Percentiles rank a stretch among this genome's conserved stretches.
phyloP scores from a whole-genome alignment of 1,140 invertebrate species.

The Solenopsis invicta region DNA sequence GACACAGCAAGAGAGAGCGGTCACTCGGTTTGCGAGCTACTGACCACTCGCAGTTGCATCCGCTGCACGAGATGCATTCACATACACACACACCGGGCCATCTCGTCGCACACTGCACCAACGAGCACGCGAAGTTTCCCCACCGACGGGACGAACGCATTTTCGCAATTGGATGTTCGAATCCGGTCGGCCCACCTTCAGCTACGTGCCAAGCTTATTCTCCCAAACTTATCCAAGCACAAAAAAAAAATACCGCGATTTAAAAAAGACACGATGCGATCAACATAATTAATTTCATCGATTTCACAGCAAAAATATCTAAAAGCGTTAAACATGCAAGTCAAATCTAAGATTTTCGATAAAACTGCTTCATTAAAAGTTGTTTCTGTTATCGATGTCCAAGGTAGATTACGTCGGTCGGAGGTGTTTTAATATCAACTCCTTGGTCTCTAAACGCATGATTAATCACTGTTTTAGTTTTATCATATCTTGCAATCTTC shows the following conservation, averaged over 20 bases:
- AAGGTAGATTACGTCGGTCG: conserved; percentile 1
- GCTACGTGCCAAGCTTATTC: not conserved
- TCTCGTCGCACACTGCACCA: conserved; percentile 78
- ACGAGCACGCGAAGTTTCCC: conserved; percentile 80
- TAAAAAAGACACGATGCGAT: not conserved
- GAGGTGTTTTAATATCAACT: conserved; percentile 6
- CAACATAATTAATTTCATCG: not conserved
- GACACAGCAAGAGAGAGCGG: conserved; percentile 78
- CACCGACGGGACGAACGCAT: conserved; percentile 66
- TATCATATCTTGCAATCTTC: conserved; percentile 27
- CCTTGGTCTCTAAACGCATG: not conserved
- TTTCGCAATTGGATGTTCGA: conserved; percentile 66
- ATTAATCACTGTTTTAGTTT: conserved; percentile 38
- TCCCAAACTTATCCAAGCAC: not conserved
- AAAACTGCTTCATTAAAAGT: conserved; percentile 28
- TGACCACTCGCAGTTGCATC: conserved; percentile 85
- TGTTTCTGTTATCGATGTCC: not conserved
- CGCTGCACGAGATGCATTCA: conserved; percentile 85
- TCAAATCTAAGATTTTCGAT: not conserved
- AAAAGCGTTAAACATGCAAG: not conserved
- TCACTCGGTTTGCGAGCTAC: conserved; percentile 84
- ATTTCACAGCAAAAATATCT: not conserved
- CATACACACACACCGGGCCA: conserved; percentile 80
- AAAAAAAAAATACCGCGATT: not conserved
- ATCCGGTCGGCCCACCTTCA: conserved; percentile 60